A percentile compares a stretch with the other conserved stretches of the same genome.
These are phyloP conservation scores for Otis tarda DNA, from an alignment of 2,113 vertebrate species.

Conservation along the genomic window DNA sequence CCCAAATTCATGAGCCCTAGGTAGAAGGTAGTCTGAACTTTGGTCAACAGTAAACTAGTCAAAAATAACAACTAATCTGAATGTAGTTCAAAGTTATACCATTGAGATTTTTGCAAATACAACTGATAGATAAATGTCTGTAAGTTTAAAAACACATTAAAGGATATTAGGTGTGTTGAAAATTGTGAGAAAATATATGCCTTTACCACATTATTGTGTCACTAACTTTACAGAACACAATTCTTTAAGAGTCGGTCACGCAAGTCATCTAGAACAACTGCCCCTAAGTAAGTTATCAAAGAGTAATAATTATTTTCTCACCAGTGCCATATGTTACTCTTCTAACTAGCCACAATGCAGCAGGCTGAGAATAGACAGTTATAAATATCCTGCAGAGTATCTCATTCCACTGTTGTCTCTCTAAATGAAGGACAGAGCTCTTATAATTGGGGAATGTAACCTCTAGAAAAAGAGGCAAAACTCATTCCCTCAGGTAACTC, in stretches of 20 bases:
- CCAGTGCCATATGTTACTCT: slow-evolving; percentile 52
- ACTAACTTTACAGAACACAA: background rate
- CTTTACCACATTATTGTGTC: background rate
- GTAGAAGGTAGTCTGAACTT: background rate
- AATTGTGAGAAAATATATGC: background rate
- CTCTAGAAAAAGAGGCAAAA: slow-evolving; percentile 52
- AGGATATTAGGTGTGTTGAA: background rate
- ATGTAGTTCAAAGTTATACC: background rate
- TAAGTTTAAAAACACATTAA: background rate
- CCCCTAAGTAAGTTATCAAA: slow-evolving; percentile 42
- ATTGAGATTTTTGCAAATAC: background rate
- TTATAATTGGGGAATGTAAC: slow-evolving; percentile 50
- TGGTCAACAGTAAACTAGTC: background rate
- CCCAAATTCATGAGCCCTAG: background rate
- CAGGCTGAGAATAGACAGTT: slow-evolving; percentile 48
- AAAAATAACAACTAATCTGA: background rate
- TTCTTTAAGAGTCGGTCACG: slow-evolving; percentile 10
- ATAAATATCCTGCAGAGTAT: slow-evolving; percentile 52
- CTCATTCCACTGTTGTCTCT: slow-evolving; percentile 48
- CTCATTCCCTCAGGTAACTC: slow-evolving; percentile 26
- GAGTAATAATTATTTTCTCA: slow-evolving; percentile 62
- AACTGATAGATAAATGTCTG: background rate
- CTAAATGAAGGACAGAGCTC: slow-evolving; percentile 62
- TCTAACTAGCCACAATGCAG: slow-evolving; percentile 41
- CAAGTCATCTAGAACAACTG: background rate